Evolutionary conservation across 1,140 invertebrate genomes (phyloP).

Genomic region (Helicoverpa zea): DNA sequence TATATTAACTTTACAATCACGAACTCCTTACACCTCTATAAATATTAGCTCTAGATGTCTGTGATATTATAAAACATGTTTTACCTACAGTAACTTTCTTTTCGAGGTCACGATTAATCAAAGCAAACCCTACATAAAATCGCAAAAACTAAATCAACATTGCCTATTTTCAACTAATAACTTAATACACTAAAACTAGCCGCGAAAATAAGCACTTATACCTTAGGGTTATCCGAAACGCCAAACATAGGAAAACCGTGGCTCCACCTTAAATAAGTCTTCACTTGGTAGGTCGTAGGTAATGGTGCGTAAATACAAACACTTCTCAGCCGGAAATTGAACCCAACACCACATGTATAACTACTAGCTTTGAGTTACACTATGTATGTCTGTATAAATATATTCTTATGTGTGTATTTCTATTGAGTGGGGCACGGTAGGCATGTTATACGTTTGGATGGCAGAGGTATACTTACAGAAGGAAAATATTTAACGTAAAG

Average conservation of each 20-base stretch:
- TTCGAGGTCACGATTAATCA: too few relatives aligned
- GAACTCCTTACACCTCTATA: too few relatives aligned
- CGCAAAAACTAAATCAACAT: too few relatives aligned
- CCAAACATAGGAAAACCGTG: constrained; percentile 37
- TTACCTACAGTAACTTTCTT: too few relatives aligned
- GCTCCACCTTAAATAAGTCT: constrained; percentile 45
- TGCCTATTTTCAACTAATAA: not conserved
- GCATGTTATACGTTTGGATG: not conserved
- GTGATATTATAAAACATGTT: too few relatives aligned
- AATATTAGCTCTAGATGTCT: too few relatives aligned
- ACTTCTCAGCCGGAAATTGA: constrained; percentile 55
- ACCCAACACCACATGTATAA: constrained; percentile 46
- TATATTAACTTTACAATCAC: too few relatives aligned
- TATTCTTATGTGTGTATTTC: not conserved
- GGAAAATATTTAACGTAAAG: not conserved
- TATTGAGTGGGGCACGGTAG: not conserved
- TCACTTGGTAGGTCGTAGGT: constrained; percentile 47
- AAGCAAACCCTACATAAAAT: too few relatives aligned
- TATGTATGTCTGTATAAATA: not conserved
- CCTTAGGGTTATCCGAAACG: constrained; percentile 18
- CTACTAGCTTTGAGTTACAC: constrained; percentile 25
- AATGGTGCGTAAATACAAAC: constrained; percentile 57
- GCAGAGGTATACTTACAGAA: not conserved
- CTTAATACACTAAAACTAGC: not conserved
- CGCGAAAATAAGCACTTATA: not conserved